phyloP scores from a whole-genome alignment of 2,888 invertebrate genomes.

The Pterostichus niger region DNA sequence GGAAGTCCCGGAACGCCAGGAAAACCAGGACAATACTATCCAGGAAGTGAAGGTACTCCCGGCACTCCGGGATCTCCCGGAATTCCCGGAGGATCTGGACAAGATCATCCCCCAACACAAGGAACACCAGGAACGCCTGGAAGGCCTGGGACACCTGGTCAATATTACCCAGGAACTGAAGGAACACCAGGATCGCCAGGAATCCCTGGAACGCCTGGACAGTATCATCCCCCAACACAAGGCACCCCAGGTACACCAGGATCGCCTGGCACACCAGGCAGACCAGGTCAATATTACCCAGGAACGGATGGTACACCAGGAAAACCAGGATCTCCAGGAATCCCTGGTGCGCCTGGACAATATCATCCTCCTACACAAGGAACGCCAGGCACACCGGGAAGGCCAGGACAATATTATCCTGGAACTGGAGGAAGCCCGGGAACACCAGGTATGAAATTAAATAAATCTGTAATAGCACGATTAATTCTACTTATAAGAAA shows the following conservation, averaged over 20 bases:
- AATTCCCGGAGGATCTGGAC: conserved; percentile 44
- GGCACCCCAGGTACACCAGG: conserved; percentile 55
- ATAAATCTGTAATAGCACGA: too few relatives aligned
- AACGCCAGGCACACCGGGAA: conserved; percentile 48
- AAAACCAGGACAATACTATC: conserved; percentile 44
- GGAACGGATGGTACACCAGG: conserved; percentile 71
- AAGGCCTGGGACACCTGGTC: conserved; percentile 67
- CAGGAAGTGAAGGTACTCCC: conserved; percentile 39
- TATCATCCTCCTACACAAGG: conserved; percentile 72
- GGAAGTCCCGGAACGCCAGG: conserved; percentile 61
- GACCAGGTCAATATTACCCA: conserved; percentile 71
- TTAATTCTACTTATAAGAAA: too few relatives aligned
- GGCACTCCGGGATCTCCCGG: conserved; percentile 48
- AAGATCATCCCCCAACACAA: conserved; percentile 39
- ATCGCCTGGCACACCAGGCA: conserved; percentile 44
- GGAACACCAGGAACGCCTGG: conserved; percentile 63
- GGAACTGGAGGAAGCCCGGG: conserved; percentile 27
- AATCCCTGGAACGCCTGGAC: conserved; percentile 68
- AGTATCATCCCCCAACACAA: conserved; percentile 67
- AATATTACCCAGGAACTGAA: conserved; percentile 67
- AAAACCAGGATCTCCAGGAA: conserved; percentile 69
- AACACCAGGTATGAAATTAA: conserved; percentile 6
- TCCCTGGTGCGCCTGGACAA: conserved; percentile 69
- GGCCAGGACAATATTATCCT: too few relatives aligned
- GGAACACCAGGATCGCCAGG: conserved; percentile 69